Conservation (phyloP, 1,140 invertebrate species). For the Hyphantria cunea region DNA sequence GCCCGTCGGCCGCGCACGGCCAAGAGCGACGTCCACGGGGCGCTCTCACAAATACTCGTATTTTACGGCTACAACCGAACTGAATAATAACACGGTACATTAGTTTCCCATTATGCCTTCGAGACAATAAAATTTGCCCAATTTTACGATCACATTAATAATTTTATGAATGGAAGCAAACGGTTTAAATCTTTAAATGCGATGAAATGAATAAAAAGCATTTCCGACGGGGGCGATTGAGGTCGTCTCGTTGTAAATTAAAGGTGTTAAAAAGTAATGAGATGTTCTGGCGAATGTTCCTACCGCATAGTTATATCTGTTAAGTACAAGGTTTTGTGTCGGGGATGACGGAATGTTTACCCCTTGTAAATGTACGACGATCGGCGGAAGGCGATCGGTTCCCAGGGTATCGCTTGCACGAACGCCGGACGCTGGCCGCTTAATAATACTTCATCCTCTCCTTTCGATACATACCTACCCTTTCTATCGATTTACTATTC, state of each 20-base stretch:
- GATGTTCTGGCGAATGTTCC: constrained; percentile 32
- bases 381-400: constrained; percentile 62
- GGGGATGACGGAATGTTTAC: constrained; percentile 32
- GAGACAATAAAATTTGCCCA: constrained; percentile 81
- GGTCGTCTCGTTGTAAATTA: constrained; percentile 58
- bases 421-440: constrained; percentile 58
- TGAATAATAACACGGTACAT: constrained; percentile 82
- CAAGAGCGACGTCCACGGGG: constrained; percentile 32
- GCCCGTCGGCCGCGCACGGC: constrained; percentile 10
- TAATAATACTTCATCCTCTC: constrained; percentile 16
- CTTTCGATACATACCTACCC: constrained; percentile 12
- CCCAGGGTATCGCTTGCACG: constrained; percentile 72
- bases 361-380: constrained; percentile 28
- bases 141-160: constrained; percentile 82
- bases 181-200: constrained; percentile 70
- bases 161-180: constrained; percentile 81
- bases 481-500: constrained; percentile 18
- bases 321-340: constrained; percentile 35
- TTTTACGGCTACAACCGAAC: constrained; percentile 77
- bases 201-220: constrained; percentile 68
- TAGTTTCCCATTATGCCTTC: constrained; percentile 81
- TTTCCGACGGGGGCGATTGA: constrained; percentile 50
- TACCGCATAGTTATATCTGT: constrained; percentile 17
- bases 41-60: constrained; percentile 68
- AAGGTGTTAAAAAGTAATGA: constrained; percentile 64